Percentiles rank a stretch among this genome's conserved stretches.
Evolutionary conservation across 2,113 vertebrate genomes (phyloP).

Genomic region (Excalfactoria chinensis): DNA sequence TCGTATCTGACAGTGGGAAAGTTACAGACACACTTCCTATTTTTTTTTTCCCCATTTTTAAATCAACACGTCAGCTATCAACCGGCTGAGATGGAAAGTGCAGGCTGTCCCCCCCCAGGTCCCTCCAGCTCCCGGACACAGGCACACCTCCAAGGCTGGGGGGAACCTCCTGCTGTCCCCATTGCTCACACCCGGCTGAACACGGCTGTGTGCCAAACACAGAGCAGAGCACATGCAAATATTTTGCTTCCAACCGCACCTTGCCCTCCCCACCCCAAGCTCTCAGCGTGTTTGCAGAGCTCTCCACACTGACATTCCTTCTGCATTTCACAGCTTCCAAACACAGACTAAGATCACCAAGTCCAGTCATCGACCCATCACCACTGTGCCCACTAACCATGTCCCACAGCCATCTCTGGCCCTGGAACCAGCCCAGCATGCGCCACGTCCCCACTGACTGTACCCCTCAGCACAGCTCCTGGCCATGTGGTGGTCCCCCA

Average conservation of each 20-base stretch:
- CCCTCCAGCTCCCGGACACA: background rate
- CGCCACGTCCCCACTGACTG: background rate
- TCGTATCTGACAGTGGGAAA: background rate
- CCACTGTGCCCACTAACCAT: too few species aligned
- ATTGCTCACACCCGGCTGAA: background rate
- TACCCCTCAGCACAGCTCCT: fast-evolving
- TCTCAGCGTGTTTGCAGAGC: background rate
- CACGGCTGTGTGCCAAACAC: background rate
- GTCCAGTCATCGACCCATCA: too few species aligned
- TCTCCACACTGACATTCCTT: background rate
- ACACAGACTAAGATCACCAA: too few species aligned
- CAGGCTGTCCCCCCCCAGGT: background rate
- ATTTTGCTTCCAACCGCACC: background rate
- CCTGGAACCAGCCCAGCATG: background rate
- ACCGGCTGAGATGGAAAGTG: fast-evolving
- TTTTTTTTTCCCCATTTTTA: background rate
- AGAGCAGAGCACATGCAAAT: background rate
- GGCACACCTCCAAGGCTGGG: background rate
- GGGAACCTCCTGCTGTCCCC: background rate
- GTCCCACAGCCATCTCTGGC: background rate
- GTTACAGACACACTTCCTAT: background rate
- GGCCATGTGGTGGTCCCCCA: too few species aligned
- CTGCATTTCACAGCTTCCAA: background rate
- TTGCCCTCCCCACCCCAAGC: background rate
- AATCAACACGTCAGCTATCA: background rate